phyloP scores from a whole-genome alignment of 2,797 vertebrate species.

The Psittacula echo region DNA sequence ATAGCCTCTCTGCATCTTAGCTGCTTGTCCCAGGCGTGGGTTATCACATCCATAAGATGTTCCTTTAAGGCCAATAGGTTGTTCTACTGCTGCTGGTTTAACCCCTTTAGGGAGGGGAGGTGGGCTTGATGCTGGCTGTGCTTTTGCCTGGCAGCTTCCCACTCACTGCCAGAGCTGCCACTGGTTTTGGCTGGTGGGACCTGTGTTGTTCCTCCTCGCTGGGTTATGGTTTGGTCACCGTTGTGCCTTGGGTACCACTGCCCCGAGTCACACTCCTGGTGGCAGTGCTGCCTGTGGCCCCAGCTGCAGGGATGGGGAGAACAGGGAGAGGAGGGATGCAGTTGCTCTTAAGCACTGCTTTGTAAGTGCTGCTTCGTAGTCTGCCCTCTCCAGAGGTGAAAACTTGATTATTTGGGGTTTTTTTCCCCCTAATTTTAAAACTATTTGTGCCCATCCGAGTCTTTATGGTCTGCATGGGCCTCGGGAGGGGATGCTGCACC shows the following conservation, averaged over 20 bases:
- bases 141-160: neutral
- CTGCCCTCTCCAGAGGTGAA: neutral
- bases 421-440: neutral
- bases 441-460: fast-evolving
- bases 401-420: neutral
- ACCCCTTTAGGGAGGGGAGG: neutral
- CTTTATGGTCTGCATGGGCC: neutral
- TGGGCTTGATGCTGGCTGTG: neutral
- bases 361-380: neutral
- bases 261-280: neutral
- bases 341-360: neutral
- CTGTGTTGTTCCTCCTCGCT: neutral
- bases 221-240: neutral
- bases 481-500: fast-evolving
- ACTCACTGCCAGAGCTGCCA: fast-evolving
- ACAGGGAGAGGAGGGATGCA: neutral
- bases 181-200: neutral
- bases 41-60: neutral
- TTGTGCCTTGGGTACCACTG: neutral
- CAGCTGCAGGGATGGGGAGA: neutral
- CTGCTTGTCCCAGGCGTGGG: neutral
- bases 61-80: neutral
- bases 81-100: neutral
- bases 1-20: neutral
- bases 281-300: fast-evolving